These are phyloP conservation scores for Heptranchias perlo DNA, from an alignment of 2,113 vertebrate genomes.

Conservation along the genomic window DNA sequence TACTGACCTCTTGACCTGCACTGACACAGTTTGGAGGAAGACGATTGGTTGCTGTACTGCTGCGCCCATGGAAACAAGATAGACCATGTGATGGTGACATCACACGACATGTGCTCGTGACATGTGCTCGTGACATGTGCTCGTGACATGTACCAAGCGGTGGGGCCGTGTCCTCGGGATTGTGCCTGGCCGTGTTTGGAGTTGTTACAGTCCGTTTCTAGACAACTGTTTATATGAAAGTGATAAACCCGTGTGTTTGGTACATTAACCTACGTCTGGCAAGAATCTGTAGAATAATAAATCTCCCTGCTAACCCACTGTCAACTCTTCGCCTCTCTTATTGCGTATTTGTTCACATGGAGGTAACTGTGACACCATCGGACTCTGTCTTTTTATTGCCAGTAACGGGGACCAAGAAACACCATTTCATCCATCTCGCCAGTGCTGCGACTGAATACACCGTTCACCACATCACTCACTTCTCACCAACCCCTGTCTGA, in stretches of 20 bases:
- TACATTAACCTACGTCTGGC: constrained; percentile 55
- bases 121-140: neutral
- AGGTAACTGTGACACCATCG: neutral
- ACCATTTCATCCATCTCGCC: neutral
- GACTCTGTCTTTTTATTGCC: neutral
- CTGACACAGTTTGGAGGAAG: constrained; percentile 34
- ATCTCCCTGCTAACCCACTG: constrained; percentile 50
- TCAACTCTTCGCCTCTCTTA: constrained; percentile 11
- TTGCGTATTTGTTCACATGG: neutral
- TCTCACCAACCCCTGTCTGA: too few relatives aligned
- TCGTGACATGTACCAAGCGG: neutral
- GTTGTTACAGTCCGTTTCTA: constrained; percentile 57
- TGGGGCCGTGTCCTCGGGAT: neutral
- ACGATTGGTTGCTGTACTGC: constrained; percentile 39
- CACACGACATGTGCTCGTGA: neutral
- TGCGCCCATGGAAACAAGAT: neutral
- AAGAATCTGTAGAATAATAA: constrained; percentile 63
- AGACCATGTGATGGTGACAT: neutral
- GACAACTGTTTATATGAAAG: constrained; percentile 60
- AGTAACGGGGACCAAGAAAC: neutral
- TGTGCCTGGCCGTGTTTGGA: constrained; percentile 40
- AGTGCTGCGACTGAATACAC: neutral
- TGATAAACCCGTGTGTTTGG: constrained; percentile 51
- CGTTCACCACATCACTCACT: neutral
- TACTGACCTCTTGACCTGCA: constrained; percentile 26